Evolutionary conservation across 2,888 invertebrate genomes (phyloP).

Genomic region (Calephelis perditalis): DNA sequence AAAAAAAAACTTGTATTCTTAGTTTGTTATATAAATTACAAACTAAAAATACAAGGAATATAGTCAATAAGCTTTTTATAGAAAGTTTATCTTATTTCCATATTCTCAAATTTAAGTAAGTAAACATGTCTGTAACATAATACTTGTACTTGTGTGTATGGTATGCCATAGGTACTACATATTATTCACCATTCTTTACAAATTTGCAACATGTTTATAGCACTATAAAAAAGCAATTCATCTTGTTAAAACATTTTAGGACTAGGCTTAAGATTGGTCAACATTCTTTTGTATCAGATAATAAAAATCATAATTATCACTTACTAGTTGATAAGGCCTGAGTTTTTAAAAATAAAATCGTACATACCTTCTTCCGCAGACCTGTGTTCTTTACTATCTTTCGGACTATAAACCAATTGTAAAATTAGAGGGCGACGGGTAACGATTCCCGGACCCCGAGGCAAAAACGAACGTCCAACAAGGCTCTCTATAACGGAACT

Average conservation of each 20-base stretch:
- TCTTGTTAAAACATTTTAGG: not conserved
- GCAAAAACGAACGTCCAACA: slow-evolving; percentile 97
- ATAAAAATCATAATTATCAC: not conserved
- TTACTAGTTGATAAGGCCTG: not conserved
- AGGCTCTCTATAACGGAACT: slow-evolving; percentile 99
- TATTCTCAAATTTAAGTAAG: no score
- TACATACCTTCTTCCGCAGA: slow-evolving; percentile 89
- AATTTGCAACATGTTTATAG: no score
- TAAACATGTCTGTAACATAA: no score
- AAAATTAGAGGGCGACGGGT: slow-evolving; percentile 96
- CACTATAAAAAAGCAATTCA: not conserved
- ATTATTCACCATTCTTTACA: no score
- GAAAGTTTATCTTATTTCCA: no score
- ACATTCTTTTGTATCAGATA: not conserved
- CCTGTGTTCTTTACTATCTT: slow-evolving; percentile 92
- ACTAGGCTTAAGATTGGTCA: not conserved
- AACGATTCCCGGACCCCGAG: slow-evolving; percentile 97
- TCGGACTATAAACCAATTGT: slow-evolving; percentile 94
- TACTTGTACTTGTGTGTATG: no score
- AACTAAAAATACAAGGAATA: no score
- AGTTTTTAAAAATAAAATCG: not conserved
- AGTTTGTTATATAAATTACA: no score
- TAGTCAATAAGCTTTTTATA: no score
- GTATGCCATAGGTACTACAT: no score
- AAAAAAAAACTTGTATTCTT: no score